Percentiles rank a stretch among this genome's conserved stretches.
Conservation (phyloP, 30 jellyfish, hydroid and myxozoan species). For the Turritopsis dohrnii region DNA sequence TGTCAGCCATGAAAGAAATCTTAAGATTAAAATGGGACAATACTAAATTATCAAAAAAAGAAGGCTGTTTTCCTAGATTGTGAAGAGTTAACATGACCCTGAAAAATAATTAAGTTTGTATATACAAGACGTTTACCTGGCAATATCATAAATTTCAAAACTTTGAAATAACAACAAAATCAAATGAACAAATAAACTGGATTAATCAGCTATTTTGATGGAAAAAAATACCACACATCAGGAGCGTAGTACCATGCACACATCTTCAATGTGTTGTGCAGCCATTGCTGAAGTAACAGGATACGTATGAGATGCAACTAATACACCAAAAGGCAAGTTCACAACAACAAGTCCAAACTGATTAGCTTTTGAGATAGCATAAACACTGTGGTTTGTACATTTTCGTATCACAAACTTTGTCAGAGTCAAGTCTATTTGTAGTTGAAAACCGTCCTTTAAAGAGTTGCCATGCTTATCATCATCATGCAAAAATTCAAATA, state of each 20-base stretch:
- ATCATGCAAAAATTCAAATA: constrained; percentile 1
- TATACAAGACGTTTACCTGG: too few species aligned
- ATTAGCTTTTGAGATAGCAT: constrained; percentile 60
- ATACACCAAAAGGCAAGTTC: constrained; percentile 65
- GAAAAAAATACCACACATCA: not conserved
- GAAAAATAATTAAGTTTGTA: too few species aligned
- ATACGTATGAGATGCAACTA: constrained; percentile 75
- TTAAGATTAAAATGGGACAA: too few species aligned
- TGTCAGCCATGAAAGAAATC: too few species aligned
- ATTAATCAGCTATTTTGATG: not conserved
- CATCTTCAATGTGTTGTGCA: constrained; percentile 54
- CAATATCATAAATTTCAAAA: too few species aligned
- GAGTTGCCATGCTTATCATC: constrained; percentile 1
- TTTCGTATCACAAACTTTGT: constrained; percentile 29
- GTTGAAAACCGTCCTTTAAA: constrained; percentile 11
- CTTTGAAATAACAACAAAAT: too few species aligned
- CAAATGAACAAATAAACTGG: too few species aligned
- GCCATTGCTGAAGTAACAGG: constrained; percentile 91
- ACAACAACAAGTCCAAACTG: constrained; percentile 58
- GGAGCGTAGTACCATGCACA: constrained; percentile 6
- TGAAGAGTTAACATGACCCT: too few species aligned
- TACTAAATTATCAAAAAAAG: too few species aligned
- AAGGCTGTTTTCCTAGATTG: too few species aligned
- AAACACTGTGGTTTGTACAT: constrained; percentile 35
- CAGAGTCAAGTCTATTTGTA: constrained; percentile 1